Base-by-base conservation (phyloP, 2,888 invertebrate genomes). In the Agrochola lychnidis region DNA sequence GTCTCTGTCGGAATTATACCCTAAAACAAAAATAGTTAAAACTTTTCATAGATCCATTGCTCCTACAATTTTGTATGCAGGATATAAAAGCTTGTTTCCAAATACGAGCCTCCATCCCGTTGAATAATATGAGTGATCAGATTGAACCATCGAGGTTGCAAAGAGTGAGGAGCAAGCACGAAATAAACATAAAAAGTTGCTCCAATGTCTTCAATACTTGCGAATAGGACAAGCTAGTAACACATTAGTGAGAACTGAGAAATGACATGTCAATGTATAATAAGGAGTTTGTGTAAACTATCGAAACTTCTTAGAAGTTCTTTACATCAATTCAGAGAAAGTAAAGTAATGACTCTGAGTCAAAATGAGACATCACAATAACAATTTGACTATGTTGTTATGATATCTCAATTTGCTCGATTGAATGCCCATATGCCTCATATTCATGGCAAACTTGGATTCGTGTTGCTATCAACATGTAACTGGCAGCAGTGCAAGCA, bases 1-100 rank as follows among this genome's bases (percentile, higher is more conserved):
- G 10, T 36, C 19, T 56, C 59, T 14, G 2, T 61, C 59, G 0
- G 53, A 81, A 74, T 48, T 30, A 66, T 59, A 74, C 19, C 25
- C 0, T 53, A 66, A 62, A 25, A n/a, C 7, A 40, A 63, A 62
- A 61, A 45, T 9, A 9, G 42, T 22, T n/a, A 5, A 80, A 73
- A 56, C 40, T 62, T 19, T 61, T 16, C 22, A 30, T 68, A 73
- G 64, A 72, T 67, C 66, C 19, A 61, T 62, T 73, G 72, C 51
- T n/a, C 48, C 73, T 82, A 85, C 7, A 59, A 82, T 56, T 66
- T 72, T 67, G 56, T 5, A 40, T 30, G 10, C 73, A 78, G 67
- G 82, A 78, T 85, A 82, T 73, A 78, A 73, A 70, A 69, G 85
- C 85, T 36, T 82, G 78, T n/a, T 12, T 64, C n/a, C 70, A 82